Evolutionary conservation across 92 coral and sea anemone genomes (phyloP).

Genomic region (Micromussa lordhowensis): DNA sequence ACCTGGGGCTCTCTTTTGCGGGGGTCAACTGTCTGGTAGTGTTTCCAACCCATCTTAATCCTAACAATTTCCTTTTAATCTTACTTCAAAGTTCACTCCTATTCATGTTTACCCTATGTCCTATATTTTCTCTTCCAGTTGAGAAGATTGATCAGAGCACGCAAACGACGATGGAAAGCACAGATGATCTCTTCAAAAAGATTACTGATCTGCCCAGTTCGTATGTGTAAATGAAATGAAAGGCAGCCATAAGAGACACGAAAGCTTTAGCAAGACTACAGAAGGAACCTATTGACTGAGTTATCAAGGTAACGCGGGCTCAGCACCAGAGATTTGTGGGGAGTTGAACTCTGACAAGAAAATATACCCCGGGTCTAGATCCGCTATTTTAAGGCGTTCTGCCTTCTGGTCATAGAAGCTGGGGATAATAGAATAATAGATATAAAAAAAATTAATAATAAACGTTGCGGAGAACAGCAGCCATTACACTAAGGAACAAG

Average conservation of each 20-base stretch:
- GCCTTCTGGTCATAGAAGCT: neutral
- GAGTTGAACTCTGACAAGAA: neutral
- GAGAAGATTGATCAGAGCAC: constrained; percentile 35
- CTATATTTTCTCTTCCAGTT: constrained; percentile 9
- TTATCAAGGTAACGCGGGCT: too few relatives aligned
- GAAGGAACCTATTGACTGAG: too few relatives aligned
- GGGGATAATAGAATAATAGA: neutral
- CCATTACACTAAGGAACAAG: too few relatives aligned
- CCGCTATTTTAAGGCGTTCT: neutral
- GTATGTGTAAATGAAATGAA: neutral
- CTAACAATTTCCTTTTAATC: too few relatives aligned
- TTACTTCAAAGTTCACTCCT: too few relatives aligned
- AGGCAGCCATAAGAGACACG: neutral
- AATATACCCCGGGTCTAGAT: neutral
- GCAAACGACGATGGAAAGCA: neutral
- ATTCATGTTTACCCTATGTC: neutral
- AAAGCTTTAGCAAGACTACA: neutral
- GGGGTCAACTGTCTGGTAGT: too few relatives aligned
- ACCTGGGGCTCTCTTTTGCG: too few relatives aligned
- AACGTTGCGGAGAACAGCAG: neutral
- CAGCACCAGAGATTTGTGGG: too few relatives aligned
- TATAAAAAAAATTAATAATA: too few relatives aligned
- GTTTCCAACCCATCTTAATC: too few relatives aligned
- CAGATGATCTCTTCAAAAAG: neutral
- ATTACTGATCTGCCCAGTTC: constrained; percentile 17